Base-by-base conservation (phyloP, 2,888 invertebrate species). In the Lumbricus terrestris region DNA sequence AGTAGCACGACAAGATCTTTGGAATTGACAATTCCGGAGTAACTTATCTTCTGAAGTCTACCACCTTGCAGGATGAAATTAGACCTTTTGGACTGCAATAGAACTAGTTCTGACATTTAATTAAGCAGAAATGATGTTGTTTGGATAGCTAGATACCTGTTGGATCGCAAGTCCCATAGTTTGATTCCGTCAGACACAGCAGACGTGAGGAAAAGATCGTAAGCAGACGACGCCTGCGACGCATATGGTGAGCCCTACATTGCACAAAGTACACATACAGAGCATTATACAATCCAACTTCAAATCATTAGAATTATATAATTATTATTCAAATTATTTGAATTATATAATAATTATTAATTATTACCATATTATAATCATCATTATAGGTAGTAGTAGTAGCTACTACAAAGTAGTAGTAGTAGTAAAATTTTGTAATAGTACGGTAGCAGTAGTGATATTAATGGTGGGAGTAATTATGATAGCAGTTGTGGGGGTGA, bases 131-230 rank as follows among this genome's bases (percentile, higher is more conserved):
- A 47, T 47, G 20, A 47, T 20, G 47, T 23, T 47, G 69, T 4
- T 69, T 69, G 38, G 23, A 18, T 47, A 47, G 40, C 6, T 88
- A 33, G 85, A 85, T 91, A 94, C 93, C 93, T 92, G 92, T 93
- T 93, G n/a, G 94, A 93, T 90, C 95, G 92, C 29, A 95, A 92
- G 91, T 95, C 95, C 95, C 95, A 95, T 35, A 95, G 92, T 92
- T 95, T 95, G 88, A 95, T 94, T 90, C 94, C 94, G 91, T 95
- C 95, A 23, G 93, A 93, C 13, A 94, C 93, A 29, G 95, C 94
- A 34, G 94, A 93, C 11, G 94, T 94, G 42, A 94, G 93, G 92
- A 94, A 94, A 89, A 95, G 92, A 91, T 94, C 94, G 92, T 94
- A 94, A 33, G 94, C 94, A 42, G 92, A 93, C 18, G 93, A 90